A percentile compares a stretch with the other conserved stretches of the same genome.
Conservation (phyloP, 2,113 vertebrate genomes). For the Motacilla alba region DNA sequence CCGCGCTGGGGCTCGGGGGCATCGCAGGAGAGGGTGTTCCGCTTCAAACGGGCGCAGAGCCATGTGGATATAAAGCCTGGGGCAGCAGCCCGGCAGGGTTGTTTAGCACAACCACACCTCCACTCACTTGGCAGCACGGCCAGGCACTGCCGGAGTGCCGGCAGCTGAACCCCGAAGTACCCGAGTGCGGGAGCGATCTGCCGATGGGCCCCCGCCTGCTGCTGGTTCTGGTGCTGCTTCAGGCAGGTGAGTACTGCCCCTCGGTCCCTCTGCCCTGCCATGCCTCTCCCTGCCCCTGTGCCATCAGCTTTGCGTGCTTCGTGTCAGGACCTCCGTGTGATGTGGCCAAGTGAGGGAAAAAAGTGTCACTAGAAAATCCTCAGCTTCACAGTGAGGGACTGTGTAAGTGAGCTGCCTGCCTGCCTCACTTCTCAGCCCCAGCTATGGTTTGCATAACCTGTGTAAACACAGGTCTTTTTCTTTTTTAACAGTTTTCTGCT, state of each 20-base stretch:
- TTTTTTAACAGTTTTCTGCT: neutral
- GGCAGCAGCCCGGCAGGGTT: neutral
- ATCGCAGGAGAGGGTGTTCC: neutral
- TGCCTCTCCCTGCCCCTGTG: neutral
- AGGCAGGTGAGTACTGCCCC: constrained; percentile 47
- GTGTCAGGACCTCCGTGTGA: rapidly evolving
- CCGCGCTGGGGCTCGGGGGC: neutral
- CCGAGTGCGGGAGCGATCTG: neutral
- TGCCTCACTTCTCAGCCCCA: neutral
- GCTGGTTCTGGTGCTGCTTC: constrained; percentile 9
- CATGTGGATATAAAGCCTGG: neutral
- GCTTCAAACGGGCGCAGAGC: neutral
- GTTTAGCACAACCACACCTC: neutral
- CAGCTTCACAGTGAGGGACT: rapidly evolving
- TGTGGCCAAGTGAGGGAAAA: neutral
- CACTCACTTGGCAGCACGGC: neutral
- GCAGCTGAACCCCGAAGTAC: neutral
- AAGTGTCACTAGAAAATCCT: rapidly evolving
- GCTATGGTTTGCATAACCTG: neutral
- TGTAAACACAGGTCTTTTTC: neutral
- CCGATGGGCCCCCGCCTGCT: constrained; percentile 38
- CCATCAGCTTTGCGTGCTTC: neutral
- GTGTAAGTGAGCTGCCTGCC: neutral
- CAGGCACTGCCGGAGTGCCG: neutral
- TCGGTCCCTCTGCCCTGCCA: neutral